phyloP scores from a whole-genome alignment of 1,140 invertebrate species.

The Anagrus nilaparvatae region DNA sequence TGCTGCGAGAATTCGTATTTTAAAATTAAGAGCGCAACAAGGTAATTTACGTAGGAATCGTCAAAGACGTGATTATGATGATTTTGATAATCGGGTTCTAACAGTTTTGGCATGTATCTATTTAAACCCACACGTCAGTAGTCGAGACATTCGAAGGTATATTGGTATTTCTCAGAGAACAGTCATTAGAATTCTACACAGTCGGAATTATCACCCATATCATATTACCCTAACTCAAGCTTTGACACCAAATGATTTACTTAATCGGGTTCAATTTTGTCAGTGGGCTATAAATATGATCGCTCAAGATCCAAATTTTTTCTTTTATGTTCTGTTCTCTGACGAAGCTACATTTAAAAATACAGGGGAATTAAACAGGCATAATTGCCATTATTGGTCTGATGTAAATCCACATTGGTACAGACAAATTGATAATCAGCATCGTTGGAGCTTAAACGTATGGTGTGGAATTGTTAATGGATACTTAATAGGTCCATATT shows the following conservation, averaged over 20 bases:
- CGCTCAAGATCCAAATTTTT: no score
- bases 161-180: background rate
- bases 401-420: constrained; percentile 14
- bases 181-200: background rate
- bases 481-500: constrained; percentile 1
- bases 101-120: background rate
- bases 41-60: no score
- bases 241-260: no score
- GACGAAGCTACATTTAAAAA: no score
- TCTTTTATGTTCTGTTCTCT: no score
- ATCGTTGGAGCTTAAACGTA: constrained; percentile 9
- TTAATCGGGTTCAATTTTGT: no score
- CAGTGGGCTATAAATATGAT: no score
- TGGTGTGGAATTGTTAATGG: constrained; percentile 12
- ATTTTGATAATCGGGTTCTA: background rate
- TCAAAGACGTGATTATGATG: constrained; percentile 2
- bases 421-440: constrained; percentile 9
- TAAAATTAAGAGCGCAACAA: no score
- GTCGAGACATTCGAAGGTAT: constrained; percentile 1
- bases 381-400: constrained; percentile 7
- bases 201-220: background rate
- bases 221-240: constrained; percentile 6
- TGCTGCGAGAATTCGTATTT: no score
- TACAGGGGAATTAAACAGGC: no score
- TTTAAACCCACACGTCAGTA: constrained; percentile 4